A percentile compares a stretch with the other conserved stretches of the same genome.
phyloP scores from a whole-genome alignment of 2,888 invertebrate species.

The Lomographa bimaculata region DNA sequence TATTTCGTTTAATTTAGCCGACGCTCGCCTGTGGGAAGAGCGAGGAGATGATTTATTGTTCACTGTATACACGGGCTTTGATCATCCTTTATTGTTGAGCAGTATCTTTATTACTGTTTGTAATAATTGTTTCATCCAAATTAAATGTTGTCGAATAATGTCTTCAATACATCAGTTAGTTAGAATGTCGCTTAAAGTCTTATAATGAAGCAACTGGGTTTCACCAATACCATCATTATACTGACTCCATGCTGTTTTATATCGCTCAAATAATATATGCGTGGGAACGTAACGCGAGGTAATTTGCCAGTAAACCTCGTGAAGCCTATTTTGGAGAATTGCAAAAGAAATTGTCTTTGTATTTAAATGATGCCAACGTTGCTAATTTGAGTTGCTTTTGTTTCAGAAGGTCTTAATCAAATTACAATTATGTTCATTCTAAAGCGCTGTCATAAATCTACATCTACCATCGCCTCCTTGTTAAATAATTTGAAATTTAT shows the following conservation, averaged over 20 bases:
- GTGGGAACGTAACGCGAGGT: no score
- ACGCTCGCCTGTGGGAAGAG: neutral
- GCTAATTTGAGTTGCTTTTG: constrained; percentile 8
- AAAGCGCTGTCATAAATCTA: constrained; percentile 3
- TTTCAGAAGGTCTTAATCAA: constrained; percentile 13
- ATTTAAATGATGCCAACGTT: constrained; percentile 8
- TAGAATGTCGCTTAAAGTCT: no score
- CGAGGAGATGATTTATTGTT: constrained; percentile 7
- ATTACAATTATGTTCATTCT: constrained; percentile 18
- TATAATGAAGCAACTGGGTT: no score
- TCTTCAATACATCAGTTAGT: no score
- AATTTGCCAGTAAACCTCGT: constrained; percentile 9
- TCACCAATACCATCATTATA: no score
- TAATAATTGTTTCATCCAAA: no score
- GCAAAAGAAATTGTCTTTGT: constrained; percentile 17
- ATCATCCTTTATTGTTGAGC: no score
- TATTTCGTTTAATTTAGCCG: constrained; percentile 23
- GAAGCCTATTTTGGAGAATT: constrained; percentile 2
- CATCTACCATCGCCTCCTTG: neutral
- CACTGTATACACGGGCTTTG: no score
- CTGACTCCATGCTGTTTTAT: no score
- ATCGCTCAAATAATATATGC: no score
- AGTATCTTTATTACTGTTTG: no score
- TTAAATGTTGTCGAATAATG: no score
- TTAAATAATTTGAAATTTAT: constrained; percentile 16